Conservation (phyloP, 1,140 invertebrate species). For the Thaumetopoea pityocampa region DNA sequence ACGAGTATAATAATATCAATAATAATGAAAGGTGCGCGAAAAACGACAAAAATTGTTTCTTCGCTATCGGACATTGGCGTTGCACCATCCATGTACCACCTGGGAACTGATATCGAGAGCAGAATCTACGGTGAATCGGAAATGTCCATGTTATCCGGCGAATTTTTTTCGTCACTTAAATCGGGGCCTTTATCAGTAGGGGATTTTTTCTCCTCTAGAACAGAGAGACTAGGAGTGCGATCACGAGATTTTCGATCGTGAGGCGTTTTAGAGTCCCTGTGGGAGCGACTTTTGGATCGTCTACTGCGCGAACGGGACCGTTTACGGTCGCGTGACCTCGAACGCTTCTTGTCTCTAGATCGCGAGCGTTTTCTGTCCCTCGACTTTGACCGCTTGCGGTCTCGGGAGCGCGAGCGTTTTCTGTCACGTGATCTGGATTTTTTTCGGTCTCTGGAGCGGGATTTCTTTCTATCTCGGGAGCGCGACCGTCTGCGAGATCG, state of each 20-base stretch:
- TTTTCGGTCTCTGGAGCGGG: slow-evolving; percentile 60
- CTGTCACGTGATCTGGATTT: slow-evolving; percentile 59
- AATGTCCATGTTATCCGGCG: slow-evolving; percentile 75
- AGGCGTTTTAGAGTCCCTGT: slow-evolving; percentile 56
- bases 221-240: slow-evolving; percentile 43
- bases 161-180: slow-evolving; percentile 60
- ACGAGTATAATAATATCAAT: too few species aligned
- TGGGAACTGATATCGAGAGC: too few species aligned
- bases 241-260: slow-evolving; percentile 61
- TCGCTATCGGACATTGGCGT: too few species aligned
- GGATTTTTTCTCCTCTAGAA: slow-evolving; percentile 45
- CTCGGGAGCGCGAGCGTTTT: slow-evolving; percentile 57
- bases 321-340: slow-evolving; percentile 63
- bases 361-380: slow-evolving; percentile 60
- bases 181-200: slow-evolving; percentile 39
- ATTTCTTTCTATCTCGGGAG: slow-evolving; percentile 43
- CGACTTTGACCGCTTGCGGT: slow-evolving; percentile 68
- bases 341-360: slow-evolving; percentile 64
- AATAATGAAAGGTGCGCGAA: too few species aligned
- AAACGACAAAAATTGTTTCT: too few species aligned
- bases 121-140: slow-evolving; percentile 68
- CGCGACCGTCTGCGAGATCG: slow-evolving; percentile 51
- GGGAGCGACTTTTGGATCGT: slow-evolving; percentile 58
- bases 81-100: too few species aligned
- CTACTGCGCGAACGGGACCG: slow-evolving; percentile 57